These are phyloP conservation scores for Blastomussa wellsi DNA, from an alignment of 92 coral and sea anemone genomes.

Conservation along the genomic window DNA sequence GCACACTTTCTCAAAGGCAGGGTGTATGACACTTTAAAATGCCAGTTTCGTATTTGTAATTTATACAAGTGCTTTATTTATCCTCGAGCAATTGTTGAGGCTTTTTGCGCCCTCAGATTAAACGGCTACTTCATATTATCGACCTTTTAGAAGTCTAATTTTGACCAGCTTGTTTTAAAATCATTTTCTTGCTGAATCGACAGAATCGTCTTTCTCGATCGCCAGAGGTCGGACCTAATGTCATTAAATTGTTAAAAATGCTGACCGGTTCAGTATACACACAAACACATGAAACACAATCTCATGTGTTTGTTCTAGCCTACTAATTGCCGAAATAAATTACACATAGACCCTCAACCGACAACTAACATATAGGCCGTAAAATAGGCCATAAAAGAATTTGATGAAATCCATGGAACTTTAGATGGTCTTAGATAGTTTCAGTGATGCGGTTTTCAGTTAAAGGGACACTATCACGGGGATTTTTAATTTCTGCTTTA, in stretches of 20 bases:
- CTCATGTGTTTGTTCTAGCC: background rate
- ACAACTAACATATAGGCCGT: too few species aligned
- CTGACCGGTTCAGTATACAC: background rate
- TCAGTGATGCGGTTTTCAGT: too few species aligned
- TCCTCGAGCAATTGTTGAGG: too few species aligned
- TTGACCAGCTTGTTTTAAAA: background rate
- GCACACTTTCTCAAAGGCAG: background rate
- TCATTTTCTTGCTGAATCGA: background rate
- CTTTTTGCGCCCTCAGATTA: too few species aligned
- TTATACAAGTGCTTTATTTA: background rate
- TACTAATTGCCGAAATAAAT: background rate
- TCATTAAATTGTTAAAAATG: background rate
- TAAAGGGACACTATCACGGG: too few species aligned
- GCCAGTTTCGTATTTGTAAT: background rate
- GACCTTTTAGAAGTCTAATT: background rate
- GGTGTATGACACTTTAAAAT: background rate
- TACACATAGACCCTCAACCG: background rate
- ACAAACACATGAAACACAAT: too few species aligned
- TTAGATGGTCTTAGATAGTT: too few species aligned
- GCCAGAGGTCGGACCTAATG: background rate
- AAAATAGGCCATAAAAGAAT: too few species aligned
- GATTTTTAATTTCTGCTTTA: too few species aligned
- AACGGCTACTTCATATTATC: background rate
- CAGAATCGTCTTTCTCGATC: background rate
- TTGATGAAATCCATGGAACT: too few species aligned